phyloP scores from a whole-genome alignment of 1,140 invertebrate species.

The Caerostris darwini region DNA sequence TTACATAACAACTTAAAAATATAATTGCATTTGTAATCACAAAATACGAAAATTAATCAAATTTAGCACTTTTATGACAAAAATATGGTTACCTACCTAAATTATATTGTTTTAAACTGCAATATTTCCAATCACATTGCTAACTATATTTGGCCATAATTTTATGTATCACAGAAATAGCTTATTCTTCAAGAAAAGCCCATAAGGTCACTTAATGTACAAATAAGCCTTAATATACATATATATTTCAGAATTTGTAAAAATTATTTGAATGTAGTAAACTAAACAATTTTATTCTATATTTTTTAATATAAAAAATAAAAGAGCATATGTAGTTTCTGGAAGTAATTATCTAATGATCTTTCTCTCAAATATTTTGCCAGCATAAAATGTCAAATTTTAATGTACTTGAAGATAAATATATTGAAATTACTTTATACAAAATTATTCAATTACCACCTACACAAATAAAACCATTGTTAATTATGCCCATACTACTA shows the following conservation, averaged over 20 bases:
- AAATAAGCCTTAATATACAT: neutral
- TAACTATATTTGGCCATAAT: conserved; percentile 31
- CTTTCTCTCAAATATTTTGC: neutral
- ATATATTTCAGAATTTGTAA: neutral
- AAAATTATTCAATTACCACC: neutral
- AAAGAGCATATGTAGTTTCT: no score
- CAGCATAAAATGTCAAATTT: neutral
- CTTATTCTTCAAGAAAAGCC: neutral
- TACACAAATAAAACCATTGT: neutral
- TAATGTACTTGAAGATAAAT: neutral
- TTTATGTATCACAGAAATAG: conserved; percentile 46
- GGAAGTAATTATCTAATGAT: no score
- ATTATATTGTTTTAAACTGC: neutral
- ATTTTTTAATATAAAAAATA: no score
- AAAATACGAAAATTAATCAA: neutral
- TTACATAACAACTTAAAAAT: neutral
- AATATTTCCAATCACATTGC: conserved; percentile 8
- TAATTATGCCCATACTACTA: neutral
- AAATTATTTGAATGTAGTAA: no score
- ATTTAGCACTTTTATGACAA: neutral
- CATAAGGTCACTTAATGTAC: conserved; percentile 5
- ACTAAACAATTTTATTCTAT: no score
- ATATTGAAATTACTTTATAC: neutral
- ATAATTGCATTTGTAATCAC: neutral
- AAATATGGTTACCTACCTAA: neutral